phyloP scores from a whole-genome alignment of 2,797 vertebrate species.

The Chelmon rostratus region DNA sequence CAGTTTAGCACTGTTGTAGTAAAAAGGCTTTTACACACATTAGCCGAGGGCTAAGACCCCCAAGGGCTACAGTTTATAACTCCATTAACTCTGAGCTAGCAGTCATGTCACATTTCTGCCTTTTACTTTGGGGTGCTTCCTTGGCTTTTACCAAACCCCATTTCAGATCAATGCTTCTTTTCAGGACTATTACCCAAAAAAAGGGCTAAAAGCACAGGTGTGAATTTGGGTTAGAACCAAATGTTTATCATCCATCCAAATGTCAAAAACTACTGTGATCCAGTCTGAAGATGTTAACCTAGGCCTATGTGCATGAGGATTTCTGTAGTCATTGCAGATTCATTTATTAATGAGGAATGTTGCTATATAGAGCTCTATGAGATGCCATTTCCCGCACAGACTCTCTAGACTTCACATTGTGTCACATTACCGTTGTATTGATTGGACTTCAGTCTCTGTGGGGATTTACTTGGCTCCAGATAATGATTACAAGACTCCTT shows the following conservation, averaged over 20 bases:
- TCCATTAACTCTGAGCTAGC: conserved; percentile 14
- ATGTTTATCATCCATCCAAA: not conserved
- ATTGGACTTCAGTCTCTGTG: conserved; percentile 47
- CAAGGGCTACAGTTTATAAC: not conserved
- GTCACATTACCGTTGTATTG: conserved; percentile 70
- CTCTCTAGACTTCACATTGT: conserved; percentile 50
- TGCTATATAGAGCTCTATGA: conserved; percentile 40
- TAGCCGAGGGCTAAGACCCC: not conserved
- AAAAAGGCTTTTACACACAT: conserved; percentile 14
- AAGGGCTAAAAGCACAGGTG: not conserved
- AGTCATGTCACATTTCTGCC: not conserved
- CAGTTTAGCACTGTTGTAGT: not conserved
- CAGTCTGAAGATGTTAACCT: not conserved
- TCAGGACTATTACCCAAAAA: not conserved
- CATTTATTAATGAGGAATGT: conserved; percentile 54
- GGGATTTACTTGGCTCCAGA: conserved; percentile 50
- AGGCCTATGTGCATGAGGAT: not conserved
- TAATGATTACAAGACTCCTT: conserved; percentile 50
- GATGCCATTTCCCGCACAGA: conserved; percentile 62
- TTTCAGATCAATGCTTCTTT: not conserved
- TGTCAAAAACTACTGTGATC: not conserved
- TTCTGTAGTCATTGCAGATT: conserved; percentile 31
- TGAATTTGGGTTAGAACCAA: not conserved
- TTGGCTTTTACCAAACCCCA: not conserved
- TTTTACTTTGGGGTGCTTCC: conserved; percentile 18